A percentile compares a stretch with the other conserved stretches of the same genome.
These are phyloP conservation scores for Osmerus mordax DNA, from an alignment of 2,113 vertebrate species.

Conservation along the genomic window DNA sequence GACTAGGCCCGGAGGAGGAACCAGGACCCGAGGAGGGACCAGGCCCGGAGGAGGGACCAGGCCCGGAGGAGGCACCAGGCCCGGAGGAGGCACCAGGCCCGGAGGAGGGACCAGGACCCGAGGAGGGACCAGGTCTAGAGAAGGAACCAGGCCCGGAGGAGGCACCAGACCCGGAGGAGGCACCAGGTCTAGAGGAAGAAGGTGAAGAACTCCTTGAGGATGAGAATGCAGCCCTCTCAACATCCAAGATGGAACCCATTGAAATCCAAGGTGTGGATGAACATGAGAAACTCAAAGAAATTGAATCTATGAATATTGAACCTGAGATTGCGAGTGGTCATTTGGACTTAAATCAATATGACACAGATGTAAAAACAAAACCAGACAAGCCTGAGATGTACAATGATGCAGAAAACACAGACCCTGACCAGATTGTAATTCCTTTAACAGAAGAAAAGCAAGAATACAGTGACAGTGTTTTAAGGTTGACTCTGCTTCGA, in stretches of 20 bases:
- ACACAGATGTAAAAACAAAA: not conserved
- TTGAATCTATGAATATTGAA: not conserved
- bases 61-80: not conserved
- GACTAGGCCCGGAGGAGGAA: no score
- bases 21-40: no score
- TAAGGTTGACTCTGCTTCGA: conserved; percentile 72
- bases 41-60: no score
- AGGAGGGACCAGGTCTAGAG: not conserved
- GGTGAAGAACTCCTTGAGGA: conserved; percentile 83
- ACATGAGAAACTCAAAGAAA: conserved; percentile 1
- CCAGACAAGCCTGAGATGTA: conserved; percentile 9
- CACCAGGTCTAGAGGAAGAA: conserved; percentile 13
- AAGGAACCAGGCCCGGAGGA: not conserved
- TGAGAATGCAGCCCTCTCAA: conserved; percentile 79
- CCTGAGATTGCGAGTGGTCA: not conserved
- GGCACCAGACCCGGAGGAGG: not conserved
- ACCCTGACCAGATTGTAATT: conserved; percentile 1
- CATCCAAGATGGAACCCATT: conserved; percentile 31
- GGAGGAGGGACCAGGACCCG: not conserved
- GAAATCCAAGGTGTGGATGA: not conserved
- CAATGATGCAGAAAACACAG: not conserved
- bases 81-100: no score
- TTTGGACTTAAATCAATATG: not conserved
- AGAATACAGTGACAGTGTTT: conserved; percentile 65
- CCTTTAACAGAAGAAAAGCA: conserved; percentile 23